Evolutionary conservation across 2,113 vertebrate genomes (phyloP).

Genomic region (Oreochromis spilurus): DNA sequence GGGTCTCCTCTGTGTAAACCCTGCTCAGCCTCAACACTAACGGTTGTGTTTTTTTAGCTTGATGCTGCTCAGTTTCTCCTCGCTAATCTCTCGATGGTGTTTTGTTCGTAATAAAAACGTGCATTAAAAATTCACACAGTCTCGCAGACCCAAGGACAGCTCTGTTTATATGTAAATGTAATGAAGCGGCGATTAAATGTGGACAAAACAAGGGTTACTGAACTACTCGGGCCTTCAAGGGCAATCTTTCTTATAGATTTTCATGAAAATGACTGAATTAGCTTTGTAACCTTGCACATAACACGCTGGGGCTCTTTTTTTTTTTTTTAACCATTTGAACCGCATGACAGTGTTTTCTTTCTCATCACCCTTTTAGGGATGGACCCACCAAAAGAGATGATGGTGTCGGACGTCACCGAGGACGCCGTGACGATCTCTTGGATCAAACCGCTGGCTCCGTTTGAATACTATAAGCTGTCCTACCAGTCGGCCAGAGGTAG

Average conservation of each 20-base stretch:
- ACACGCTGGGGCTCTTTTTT: neutral
- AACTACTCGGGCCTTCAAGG: neutral
- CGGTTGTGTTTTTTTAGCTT: neutral
- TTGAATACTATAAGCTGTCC: conserved; percentile 91
- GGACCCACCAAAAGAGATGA: conserved; percentile 84
- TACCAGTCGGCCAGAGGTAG: conserved; percentile 84
- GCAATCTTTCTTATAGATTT: neutral
- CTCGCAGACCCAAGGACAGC: neutral
- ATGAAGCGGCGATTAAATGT: conserved; percentile 1
- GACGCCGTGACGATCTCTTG: conserved; percentile 83
- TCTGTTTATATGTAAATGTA: conserved; percentile 6
- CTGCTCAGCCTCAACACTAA: conserved; percentile 23
- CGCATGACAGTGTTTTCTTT: neutral
- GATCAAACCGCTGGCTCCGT: conserved; percentile 80
- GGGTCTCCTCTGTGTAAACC: conserved; percentile 5
- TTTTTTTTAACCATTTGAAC: neutral
- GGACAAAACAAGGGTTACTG: neutral
- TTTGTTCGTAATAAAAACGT: neutral
- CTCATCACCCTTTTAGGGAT: conserved; percentile 73
- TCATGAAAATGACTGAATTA: neutral
- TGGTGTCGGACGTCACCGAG: conserved; percentile 82
- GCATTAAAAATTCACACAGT: neutral
- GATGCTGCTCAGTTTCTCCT: neutral
- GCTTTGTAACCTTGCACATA: neutral
- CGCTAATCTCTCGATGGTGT: neutral